phyloP scores from a whole-genome alignment of 1,140 invertebrate species.

The Bombus confusus region DNA sequence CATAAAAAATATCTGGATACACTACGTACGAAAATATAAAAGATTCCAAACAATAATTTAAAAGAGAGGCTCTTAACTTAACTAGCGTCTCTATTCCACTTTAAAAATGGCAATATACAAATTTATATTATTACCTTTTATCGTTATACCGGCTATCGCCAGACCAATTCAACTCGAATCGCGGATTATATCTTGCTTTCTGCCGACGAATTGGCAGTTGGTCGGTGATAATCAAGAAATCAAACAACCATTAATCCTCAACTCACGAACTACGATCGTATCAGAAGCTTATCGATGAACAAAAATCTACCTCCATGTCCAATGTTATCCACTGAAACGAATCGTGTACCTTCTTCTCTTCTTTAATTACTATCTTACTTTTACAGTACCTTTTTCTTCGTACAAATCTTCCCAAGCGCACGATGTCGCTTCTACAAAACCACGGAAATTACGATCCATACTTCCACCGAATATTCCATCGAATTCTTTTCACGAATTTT shows the following conservation, averaged over 20 bases:
- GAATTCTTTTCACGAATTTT: neutral
- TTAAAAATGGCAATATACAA: neutral
- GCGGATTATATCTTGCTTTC: neutral
- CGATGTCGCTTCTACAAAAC: neutral
- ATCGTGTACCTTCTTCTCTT: neutral
- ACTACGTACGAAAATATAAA: neutral
- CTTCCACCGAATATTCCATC: neutral
- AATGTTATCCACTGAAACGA: neutral
- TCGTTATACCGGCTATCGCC: no score
- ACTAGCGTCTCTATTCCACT: neutral
- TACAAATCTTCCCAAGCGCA: neutral
- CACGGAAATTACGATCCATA: neutral
- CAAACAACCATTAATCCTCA: neutral
- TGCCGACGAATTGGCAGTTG: neutral
- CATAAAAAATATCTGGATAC: neutral
- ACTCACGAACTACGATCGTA: neutral
- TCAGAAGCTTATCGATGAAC: neutral
- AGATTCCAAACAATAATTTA: neutral
- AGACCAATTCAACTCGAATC: neutral
- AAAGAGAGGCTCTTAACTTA: neutral
- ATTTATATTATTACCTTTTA: neutral
- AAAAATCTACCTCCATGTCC: neutral
- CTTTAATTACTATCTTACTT: neutral
- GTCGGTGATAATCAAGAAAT: no score
- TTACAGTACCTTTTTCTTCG: neutral